Evolutionary conservation across 2,888 invertebrate genomes (phyloP).

Genomic region (Lampropteryx suffumata): DNA sequence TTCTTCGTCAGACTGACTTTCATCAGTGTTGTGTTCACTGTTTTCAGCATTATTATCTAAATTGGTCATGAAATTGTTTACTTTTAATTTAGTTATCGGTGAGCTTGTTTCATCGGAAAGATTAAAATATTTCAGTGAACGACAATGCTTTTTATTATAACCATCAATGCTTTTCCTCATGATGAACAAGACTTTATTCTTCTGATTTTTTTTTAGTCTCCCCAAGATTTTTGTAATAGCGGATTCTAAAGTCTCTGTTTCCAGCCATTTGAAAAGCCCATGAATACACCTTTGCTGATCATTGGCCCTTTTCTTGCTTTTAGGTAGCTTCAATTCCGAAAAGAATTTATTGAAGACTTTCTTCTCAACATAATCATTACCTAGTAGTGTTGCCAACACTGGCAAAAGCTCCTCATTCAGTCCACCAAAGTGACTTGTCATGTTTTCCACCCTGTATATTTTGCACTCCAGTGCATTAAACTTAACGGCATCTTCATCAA

Average conservation of each 20-base stretch:
- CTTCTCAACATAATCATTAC: conserved; percentile 93
- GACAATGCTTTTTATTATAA: conserved; percentile 84
- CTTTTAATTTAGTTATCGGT: background rate
- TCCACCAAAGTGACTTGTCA: conserved; percentile 86
- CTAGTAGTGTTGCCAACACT: conserved; percentile 90
- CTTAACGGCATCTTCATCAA: conserved; percentile 51
- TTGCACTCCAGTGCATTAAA: conserved; percentile 84
- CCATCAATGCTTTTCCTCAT: conserved; percentile 85
- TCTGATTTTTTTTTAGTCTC: conserved; percentile 80
- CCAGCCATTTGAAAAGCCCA: conserved; percentile 89
- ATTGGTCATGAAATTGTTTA: background rate
- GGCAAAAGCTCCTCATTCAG: conserved; percentile 87
- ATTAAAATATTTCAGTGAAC: conserved; percentile 83
- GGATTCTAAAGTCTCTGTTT: conserved; percentile 86
- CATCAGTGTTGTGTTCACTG: conserved; percentile 34
- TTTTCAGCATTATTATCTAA: conserved; percentile 21
- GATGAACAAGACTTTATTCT: conserved; percentile 77
- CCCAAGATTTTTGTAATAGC: conserved; percentile 87
- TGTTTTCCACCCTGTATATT: conserved; percentile 87
- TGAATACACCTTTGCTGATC: conserved; percentile 87
- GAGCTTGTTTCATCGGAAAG: conserved; percentile 37
- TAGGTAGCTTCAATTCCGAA: conserved; percentile 83
- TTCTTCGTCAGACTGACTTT: conserved; percentile 41
- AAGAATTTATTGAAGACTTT: conserved; percentile 88
- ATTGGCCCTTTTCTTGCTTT: conserved; percentile 77